Evolutionary conservation across 2,888 invertebrate genomes (phyloP).

Genomic region (Salpingus planirostris): DNA sequence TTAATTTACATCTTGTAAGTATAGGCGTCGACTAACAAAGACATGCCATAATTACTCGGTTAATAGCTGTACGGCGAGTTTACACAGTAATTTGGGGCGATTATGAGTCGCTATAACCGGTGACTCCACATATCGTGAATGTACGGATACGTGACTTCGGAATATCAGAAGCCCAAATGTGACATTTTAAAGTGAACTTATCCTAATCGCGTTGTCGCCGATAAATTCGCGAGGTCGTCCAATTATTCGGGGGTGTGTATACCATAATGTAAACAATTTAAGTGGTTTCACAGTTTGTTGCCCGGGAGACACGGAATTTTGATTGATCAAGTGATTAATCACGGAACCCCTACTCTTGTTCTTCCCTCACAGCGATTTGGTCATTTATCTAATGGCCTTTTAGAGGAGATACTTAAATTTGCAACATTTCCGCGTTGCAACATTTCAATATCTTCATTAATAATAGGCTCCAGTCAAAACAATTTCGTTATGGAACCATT

Average conservation of each 20-base stretch:
- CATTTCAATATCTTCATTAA: constrained; percentile 15
- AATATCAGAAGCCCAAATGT: no score
- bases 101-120: no score
- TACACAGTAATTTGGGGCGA: no score
- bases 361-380: constrained; percentile 15
- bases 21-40: constrained; percentile 9
- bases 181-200: no score
- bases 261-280: no score
- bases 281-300: constrained; percentile 15
- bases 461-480: constrained; percentile 16
- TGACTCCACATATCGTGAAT: no score
- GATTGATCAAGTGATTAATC: constrained; percentile 29
- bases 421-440: constrained; percentile 12
- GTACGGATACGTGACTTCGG: no score
- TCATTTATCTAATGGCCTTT: constrained; percentile 17
- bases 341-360: constrained; percentile 21
- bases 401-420: constrained; percentile 15
- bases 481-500: constrained; percentile 14
- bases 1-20: constrained; percentile 8
- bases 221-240: no score
- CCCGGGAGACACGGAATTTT: constrained; percentile 18
- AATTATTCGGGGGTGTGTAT: no score
- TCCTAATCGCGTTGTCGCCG: no score
- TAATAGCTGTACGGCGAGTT: constrained; percentile 6
- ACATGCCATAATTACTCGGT: constrained; percentile 9